phyloP scores from a whole-genome alignment of 2,113 vertebrate genomes.

The Corydoras sp. region DNA sequence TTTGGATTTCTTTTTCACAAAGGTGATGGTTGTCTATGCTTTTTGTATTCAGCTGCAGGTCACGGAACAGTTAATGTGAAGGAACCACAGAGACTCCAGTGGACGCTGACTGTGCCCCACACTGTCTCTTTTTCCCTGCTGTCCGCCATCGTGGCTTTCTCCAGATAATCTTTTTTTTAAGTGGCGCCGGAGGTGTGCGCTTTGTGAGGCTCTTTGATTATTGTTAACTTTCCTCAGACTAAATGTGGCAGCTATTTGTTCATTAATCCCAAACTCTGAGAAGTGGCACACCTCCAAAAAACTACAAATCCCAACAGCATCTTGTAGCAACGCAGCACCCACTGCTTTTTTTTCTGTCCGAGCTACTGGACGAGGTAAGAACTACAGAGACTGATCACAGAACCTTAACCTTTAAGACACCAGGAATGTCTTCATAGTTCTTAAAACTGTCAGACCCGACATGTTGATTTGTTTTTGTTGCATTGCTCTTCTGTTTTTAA shows the following conservation, averaged over 20 bases:
- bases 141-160: neutral
- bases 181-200: neutral
- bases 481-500: no score
- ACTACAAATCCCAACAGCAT: constrained; percentile 32
- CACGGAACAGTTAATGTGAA: neutral
- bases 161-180: neutral
- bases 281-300: constrained; percentile 27
- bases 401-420: no score
- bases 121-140: neutral
- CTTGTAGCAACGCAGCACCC: constrained; percentile 25
- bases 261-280: constrained; percentile 27
- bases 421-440: no score
- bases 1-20: neutral
- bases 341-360: constrained; percentile 31
- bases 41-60: constrained; percentile 25
- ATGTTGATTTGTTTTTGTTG: no score
- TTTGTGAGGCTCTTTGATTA: constrained; percentile 25
- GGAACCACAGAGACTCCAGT: no score
- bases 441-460: no score
- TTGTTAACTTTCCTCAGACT: constrained; percentile 13
- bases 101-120: no score
- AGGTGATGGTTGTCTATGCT: no score
- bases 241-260: constrained; percentile 47
- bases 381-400: no score
- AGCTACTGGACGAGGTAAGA: constrained; percentile 43